A percentile compares a stretch with the other conserved stretches of the same genome.
These are phyloP conservation scores for Hemibagrus wyckioides DNA, from an alignment of 2,113 vertebrate genomes.

Conservation along the genomic window DNA sequence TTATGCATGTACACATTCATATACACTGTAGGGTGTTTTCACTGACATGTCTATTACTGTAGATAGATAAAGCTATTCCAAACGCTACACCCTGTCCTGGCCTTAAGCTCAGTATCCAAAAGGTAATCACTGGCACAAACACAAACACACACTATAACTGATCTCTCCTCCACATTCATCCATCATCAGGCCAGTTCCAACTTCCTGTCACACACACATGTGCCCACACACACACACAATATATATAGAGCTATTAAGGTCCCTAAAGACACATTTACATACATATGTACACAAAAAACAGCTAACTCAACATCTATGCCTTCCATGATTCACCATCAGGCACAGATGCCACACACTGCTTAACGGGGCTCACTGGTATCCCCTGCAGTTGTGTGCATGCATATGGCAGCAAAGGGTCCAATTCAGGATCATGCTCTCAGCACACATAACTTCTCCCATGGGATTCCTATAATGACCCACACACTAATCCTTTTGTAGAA, in stretches of 20 bases:
- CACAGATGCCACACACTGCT: constrained; percentile 31
- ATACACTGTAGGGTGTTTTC: constrained; percentile 10
- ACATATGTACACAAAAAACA: constrained; percentile 24
- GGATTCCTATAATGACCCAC: neutral
- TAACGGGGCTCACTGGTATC: neutral
- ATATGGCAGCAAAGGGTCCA: constrained; percentile 6
- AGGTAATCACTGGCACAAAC: constrained; percentile 21
- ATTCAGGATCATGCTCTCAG: constrained; percentile 2
- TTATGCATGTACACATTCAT: constrained; percentile 20
- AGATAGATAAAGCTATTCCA: constrained; percentile 4
- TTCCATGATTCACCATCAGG: constrained; percentile 3
- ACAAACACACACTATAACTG: constrained; percentile 24
- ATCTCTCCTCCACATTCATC: constrained; percentile 23
- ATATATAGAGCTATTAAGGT: neutral
- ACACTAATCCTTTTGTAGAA: constrained; percentile 18
- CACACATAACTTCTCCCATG: constrained; percentile 7
- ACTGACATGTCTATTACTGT: neutral
- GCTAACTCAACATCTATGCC: constrained; percentile 16
- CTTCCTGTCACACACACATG: neutral
- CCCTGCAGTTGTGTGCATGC: constrained; percentile 11
- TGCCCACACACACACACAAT: constrained; percentile 22
- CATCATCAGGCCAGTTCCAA: constrained; percentile 10
- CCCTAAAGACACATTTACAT: constrained; percentile 4
- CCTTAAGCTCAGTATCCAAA: neutral
- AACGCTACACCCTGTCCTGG: constrained; percentile 1